Evolutionary conservation across 2,888 invertebrate species (phyloP).

Genomic region (Callyntrura sp.): DNA sequence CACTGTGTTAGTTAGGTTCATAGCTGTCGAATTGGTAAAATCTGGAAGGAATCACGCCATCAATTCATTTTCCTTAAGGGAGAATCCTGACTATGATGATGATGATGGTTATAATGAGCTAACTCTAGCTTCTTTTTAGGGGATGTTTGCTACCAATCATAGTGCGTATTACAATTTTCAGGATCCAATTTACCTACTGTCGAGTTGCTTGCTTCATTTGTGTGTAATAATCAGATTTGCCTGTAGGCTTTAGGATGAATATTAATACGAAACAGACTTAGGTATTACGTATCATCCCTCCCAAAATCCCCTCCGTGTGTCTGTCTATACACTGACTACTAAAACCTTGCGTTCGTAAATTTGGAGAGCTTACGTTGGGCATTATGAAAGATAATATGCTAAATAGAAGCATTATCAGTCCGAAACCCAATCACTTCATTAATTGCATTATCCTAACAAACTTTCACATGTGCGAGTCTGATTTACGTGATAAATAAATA

Average conservation of each 20-base stretch:
- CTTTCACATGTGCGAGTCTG: conserved; percentile 47
- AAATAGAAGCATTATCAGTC: conserved; percentile 34
- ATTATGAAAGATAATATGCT: conserved; percentile 31
- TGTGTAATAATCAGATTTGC: conserved; percentile 34
- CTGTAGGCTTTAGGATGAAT: conserved; percentile 37
- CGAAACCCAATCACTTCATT: conserved; percentile 50
- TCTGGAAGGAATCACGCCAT: not conserved
- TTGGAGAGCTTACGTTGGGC: not conserved
- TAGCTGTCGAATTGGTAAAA: too few species aligned
- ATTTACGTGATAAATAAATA: conserved; percentile 42
- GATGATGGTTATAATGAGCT: too few species aligned
- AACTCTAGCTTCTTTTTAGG: not conserved
- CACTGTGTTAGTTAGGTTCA: too few species aligned
- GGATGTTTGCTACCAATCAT: not conserved
- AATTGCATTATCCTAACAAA: conserved; percentile 55
- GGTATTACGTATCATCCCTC: too few species aligned
- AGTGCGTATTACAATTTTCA: not conserved
- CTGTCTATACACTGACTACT: too few species aligned
- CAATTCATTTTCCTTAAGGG: not conserved
- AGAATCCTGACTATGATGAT: not conserved
- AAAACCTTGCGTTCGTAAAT: not conserved
- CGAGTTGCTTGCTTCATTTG: conserved; percentile 30
- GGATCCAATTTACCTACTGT: conserved; percentile 43
- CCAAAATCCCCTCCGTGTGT: conserved; percentile 20
- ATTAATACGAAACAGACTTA: conserved; percentile 20